Percentiles rank a stretch among this genome's conserved stretches.
Conservation (phyloP, 2,113 vertebrate species). For the Delphinapterus leucas region DNA sequence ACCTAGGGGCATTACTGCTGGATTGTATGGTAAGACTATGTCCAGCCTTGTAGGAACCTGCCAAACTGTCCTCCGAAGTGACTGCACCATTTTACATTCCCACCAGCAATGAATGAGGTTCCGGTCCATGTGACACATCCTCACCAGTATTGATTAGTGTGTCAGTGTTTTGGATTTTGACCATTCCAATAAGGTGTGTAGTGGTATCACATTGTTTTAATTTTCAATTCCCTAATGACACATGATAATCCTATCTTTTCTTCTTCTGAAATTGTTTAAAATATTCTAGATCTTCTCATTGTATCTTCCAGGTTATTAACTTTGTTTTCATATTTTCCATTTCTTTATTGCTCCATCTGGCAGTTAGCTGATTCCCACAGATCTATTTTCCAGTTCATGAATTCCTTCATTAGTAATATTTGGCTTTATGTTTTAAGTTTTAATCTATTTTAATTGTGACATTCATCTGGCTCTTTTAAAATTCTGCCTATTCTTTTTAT, state of each 20-base stretch:
- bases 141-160: rapidly evolving
- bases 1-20: not conserved
- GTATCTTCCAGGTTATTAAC: not conserved
- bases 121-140: too few relatives aligned
- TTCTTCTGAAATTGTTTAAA: not conserved
- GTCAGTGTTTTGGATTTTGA: not conserved
- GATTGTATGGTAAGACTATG: not conserved
- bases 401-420: conserved; percentile 13
- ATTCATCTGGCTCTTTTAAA: not conserved
- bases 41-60: not conserved
- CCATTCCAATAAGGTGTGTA: not conserved
- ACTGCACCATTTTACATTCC: not conserved
- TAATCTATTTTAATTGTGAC: not conserved
- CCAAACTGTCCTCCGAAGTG: not conserved
- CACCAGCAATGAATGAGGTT: not conserved
- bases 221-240: not conserved
- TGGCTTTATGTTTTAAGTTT: not conserved
- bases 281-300: not conserved
- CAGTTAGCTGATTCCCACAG: not conserved
- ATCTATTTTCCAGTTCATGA: conserved; percentile 26
- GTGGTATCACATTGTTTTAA: not conserved
- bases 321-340: not conserved
- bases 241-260: not conserved
- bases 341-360: not conserved
- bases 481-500: not conserved